Base-by-base conservation (phyloP, 2,113 vertebrate genomes). In the Corythaixoides concolor region DNA sequence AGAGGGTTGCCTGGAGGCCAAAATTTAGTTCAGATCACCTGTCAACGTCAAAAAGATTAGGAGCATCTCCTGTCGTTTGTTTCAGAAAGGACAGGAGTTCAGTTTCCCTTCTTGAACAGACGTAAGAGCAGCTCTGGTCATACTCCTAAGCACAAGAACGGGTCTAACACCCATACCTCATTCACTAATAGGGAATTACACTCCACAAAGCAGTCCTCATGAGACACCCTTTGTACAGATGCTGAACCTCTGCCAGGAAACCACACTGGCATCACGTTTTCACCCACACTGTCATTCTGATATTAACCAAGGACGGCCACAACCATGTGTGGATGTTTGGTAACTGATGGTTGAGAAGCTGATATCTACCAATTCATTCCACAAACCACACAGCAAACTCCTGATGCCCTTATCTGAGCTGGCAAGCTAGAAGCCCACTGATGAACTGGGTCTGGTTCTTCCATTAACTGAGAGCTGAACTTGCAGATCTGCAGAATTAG, bases 21-120 rank as follows among this genome's bases (percentile, higher is more conserved):
- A 76, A 58, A 8, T 43, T 69, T 53, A 41, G 33, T 62, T 93
- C 67, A n/a, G n/a, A 88, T 62, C 37, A 58, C 27, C 18, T 58
- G 27, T 30, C 1, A 8, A 3, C 3, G 5, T 0, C 1, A 2
- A 90, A 53, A 83, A 73, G 10, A 66, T 67, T 15, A 74, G 37
- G 23, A 88, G 9, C 12, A 58, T 35, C 70, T 85, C 4, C 50
- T 60, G 26, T 41, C 4, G 4, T 49, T 78, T 32, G 9, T 22
- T 83, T 88, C 67, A 76, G 24, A 49, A 88, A 79, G 18, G 24
- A 69, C 6, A 12, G 7, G 12, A 75, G 27, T 32, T 64, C 56
- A 4, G 3, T 20, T 41, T 85, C 21, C 17, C 27, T 30, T 37
- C 7, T 4, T 49, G 45, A 85, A 63, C 23, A 30, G 11, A 75